Conservation (phyloP, 2,888 invertebrate genomes). For the Cecidostiba fungosa region DNA sequence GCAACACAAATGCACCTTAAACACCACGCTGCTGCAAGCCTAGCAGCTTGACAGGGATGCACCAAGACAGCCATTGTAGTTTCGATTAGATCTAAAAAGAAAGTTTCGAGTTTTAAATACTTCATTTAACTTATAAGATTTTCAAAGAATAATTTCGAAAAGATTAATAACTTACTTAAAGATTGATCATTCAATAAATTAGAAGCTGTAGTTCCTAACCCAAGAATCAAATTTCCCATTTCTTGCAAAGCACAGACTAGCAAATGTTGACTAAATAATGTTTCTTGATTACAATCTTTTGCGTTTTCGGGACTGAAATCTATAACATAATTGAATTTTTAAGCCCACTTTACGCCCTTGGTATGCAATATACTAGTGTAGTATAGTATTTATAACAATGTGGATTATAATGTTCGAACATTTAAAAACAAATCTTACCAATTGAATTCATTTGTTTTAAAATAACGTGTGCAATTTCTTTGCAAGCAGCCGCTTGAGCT, state of each 20-base stretch:
- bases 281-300: slow-evolving; percentile 95
- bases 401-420: no score
- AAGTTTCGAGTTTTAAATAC: neutral
- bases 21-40: slow-evolving; percentile 97
- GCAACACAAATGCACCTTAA: slow-evolving; percentile 95
- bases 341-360: no score
- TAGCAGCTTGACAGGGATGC: slow-evolving; percentile 96
- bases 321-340: slow-evolving; percentile 66
- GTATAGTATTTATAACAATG: no score
- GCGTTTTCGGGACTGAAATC: slow-evolving; percentile 96
- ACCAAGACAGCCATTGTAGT: slow-evolving; percentile 92
- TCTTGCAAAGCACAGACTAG: slow-evolving; percentile 97
- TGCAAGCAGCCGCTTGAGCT: slow-evolving; percentile 96
- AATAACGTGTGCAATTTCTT: slow-evolving; percentile 95
- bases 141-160: slow-evolving; percentile 19
- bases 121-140: slow-evolving; percentile 6
- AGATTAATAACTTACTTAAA: slow-evolving; percentile 83
- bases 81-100: slow-evolving; percentile 85
- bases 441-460: slow-evolving; percentile 97
- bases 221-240: slow-evolving; percentile 93
- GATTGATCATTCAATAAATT: slow-evolving; percentile 94
- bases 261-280: slow-evolving; percentile 93
- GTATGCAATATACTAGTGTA: no score
- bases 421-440: slow-evolving; percentile 76
- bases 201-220: slow-evolving; percentile 96